These are phyloP conservation scores for Stomorhina lunata DNA, from an alignment of 2,888 invertebrate genomes.

Conservation along the genomic window DNA sequence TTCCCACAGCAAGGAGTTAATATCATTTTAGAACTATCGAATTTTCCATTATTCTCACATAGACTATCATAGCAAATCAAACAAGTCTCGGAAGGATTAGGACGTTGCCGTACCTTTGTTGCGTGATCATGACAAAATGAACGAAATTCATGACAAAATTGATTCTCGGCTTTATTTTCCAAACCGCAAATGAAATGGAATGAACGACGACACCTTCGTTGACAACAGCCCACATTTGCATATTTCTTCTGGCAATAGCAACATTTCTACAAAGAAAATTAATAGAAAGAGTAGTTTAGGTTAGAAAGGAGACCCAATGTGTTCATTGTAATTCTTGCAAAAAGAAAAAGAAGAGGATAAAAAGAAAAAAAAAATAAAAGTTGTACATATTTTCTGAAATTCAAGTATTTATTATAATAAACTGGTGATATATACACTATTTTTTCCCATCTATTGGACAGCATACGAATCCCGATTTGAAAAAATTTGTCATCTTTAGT, in stretches of 20 bases:
- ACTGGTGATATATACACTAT: no score
- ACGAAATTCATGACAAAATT: constrained; percentile 84
- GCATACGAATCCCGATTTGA: no score
- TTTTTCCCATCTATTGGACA: no score
- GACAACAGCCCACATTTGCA: constrained; percentile 88
- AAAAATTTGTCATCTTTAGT: no score
- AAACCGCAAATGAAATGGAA: constrained; percentile 90
- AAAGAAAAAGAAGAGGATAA: no score
- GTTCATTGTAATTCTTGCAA: no score
- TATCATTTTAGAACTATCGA: constrained; percentile 81
- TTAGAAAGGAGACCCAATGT: no score
- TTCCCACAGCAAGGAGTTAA: constrained; percentile 89
- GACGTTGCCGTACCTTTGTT: constrained; percentile 7
- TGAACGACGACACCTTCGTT: constrained; percentile 83
- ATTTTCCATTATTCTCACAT: constrained; percentile 68
- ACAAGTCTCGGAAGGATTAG: constrained; percentile 79
- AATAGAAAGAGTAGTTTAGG: constrained; percentile 2
- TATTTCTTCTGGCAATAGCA: constrained; percentile 84
- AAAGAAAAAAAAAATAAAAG: no score
- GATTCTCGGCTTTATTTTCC: constrained; percentile 83
- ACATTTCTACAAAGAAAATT: constrained; percentile 82
- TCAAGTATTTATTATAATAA: no score
- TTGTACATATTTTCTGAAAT: no score
- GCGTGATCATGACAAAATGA: constrained; percentile 76
- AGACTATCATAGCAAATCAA: constrained; percentile 85